Evolutionary conservation across 2,797 vertebrate species (phyloP).

Genomic region (Rhinatrema bivittatum): DNA sequence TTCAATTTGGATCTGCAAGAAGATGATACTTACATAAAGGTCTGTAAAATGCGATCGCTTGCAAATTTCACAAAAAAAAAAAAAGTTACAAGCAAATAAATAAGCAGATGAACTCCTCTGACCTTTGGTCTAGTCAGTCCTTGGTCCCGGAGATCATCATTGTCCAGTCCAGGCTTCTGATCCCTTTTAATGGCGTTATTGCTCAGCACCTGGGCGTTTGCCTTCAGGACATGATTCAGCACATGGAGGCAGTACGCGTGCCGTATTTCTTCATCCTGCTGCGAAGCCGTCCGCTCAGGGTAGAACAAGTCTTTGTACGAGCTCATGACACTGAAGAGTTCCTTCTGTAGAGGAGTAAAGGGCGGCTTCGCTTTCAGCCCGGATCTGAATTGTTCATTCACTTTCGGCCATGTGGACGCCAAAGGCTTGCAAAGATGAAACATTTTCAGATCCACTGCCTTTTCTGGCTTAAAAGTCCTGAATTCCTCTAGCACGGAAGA

Average conservation of each 20-base stretch:
- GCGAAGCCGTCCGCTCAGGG: constrained; percentile 66
- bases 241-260: constrained; percentile 80
- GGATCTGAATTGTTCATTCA: constrained; percentile 53
- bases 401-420: constrained; percentile 60
- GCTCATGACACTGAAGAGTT: constrained; percentile 82
- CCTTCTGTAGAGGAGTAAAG: constrained; percentile 71
- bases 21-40: too few relatives aligned
- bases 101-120: background rate
- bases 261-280: constrained; percentile 66
- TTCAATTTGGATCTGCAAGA: too few relatives aligned
- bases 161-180: constrained; percentile 45
- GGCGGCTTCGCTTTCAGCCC: constrained; percentile 14
- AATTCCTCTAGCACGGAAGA: constrained; percentile 56
- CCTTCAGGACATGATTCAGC: constrained; percentile 88
- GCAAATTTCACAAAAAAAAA: background rate
- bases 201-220: constrained; percentile 78
- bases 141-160: constrained; percentile 79
- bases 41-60: too few relatives aligned
- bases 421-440: constrained; percentile 76
- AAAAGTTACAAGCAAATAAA: background rate
- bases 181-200: constrained; percentile 73
- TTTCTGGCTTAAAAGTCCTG: constrained; percentile 46
- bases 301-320: constrained; percentile 84
- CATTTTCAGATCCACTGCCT: constrained; percentile 49
- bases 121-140: constrained; percentile 95